Evolutionary conservation across 2,797 vertebrate genomes (phyloP).

Genomic region (Myiotriccus ornatus): DNA sequence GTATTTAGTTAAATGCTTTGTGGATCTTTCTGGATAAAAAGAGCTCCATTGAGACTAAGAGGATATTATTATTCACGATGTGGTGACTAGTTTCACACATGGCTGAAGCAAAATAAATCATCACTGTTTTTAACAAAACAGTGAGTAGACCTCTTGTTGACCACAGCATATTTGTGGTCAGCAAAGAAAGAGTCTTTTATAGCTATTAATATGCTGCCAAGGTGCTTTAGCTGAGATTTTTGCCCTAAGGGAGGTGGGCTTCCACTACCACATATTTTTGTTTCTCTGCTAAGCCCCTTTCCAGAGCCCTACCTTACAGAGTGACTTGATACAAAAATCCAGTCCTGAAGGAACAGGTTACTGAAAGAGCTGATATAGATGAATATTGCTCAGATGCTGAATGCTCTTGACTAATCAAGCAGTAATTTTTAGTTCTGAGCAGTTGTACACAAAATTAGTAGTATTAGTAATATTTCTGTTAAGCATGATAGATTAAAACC

Average conservation of each 20-base stretch:
- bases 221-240: conserved; percentile 50
- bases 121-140: conserved; percentile 59
- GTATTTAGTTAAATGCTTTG: conserved; percentile 41
- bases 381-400: not conserved
- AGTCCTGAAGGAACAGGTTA: not conserved
- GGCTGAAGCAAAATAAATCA: conserved; percentile 65
- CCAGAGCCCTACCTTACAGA: not conserved
- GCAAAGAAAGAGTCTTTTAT: conserved; percentile 60
- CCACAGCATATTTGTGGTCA: conserved; percentile 62
- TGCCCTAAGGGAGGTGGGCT: conserved; percentile 38
- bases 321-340: not conserved
- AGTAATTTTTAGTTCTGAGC: not conserved
- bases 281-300: not conserved
- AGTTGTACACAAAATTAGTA: rapidly evolving
- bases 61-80: conserved; percentile 64
- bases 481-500: not conserved
- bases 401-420: not conserved
- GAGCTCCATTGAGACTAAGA: conserved; percentile 50
- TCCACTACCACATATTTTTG: not conserved
- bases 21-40: conserved; percentile 34
- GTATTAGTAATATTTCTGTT: not conserved
- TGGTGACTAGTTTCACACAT: conserved; percentile 62
- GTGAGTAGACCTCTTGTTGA: conserved; percentile 58
- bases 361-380: not conserved
- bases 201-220: conserved; percentile 49